Conservation (phyloP, 2,797 vertebrate species). For the Triplophysa yarkandensis region DNA sequence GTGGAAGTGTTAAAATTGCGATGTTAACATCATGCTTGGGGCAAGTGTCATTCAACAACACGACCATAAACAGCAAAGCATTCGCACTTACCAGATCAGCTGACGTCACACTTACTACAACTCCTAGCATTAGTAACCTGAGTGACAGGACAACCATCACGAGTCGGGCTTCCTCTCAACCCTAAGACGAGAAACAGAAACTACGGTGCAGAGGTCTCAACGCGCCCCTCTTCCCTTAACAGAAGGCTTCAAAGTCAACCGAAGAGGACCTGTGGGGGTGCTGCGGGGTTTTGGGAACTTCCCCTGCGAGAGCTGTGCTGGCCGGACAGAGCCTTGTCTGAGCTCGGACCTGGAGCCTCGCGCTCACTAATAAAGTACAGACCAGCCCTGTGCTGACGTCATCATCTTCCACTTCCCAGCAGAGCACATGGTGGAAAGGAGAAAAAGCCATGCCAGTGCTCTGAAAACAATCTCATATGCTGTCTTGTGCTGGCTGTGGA, state of each 20-base stretch:
- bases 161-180: constrained; percentile 65
- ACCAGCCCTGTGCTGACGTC: constrained; percentile 78
- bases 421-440: constrained; percentile 50
- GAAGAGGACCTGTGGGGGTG: constrained; percentile 52
- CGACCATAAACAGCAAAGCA: constrained; percentile 34
- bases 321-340: constrained; percentile 71
- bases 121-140: constrained; percentile 77
- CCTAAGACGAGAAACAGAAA: constrained; percentile 50
- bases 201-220: constrained; percentile 61
- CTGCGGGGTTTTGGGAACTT: constrained; percentile 58
- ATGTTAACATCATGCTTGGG: not conserved
- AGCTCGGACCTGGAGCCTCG: constrained; percentile 66
- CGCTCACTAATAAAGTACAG: constrained; percentile 75
- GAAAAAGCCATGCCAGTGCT: constrained; percentile 54
- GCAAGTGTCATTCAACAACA: constrained; percentile 18
- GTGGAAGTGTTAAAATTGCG: not conserved
- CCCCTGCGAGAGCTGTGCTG: constrained; percentile 56
- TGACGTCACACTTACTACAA: constrained; percentile 76
- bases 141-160: constrained; percentile 89
- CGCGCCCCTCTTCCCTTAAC: constrained; percentile 49
- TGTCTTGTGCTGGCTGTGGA: no score
- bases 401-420: constrained; percentile 55
- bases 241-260: constrained; percentile 43
- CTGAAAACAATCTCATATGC: no score
- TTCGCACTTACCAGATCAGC: constrained; percentile 82